phyloP scores from a whole-genome alignment of 2,113 vertebrate genomes.

The Campylorhamphus procurvoides region DNA sequence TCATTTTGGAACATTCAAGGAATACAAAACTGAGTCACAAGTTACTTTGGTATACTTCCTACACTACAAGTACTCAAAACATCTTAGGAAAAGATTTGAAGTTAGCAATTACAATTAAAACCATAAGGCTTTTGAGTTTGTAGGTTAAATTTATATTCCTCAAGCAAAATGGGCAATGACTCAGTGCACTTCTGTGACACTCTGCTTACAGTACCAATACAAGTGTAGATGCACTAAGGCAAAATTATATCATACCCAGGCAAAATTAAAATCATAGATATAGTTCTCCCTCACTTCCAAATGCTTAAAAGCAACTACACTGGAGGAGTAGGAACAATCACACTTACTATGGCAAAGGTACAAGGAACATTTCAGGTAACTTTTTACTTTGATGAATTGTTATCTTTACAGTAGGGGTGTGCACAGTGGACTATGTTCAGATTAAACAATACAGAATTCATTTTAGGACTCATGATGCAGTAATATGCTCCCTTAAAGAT shows the following conservation, averaged over 20 bases:
- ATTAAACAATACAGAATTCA: not conserved
- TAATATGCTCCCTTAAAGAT: not conserved
- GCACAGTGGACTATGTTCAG: not conserved
- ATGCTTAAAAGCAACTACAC: not conserved
- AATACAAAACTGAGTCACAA: not conserved
- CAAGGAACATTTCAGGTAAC: not conserved
- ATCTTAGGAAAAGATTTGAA: not conserved
- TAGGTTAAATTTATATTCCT: not conserved
- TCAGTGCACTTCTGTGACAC: not conserved
- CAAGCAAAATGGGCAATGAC: not conserved
- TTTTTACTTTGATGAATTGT: not conserved
- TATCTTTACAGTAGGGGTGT: not conserved
- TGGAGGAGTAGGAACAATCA: not conserved
- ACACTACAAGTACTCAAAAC: not conserved
- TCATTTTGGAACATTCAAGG: not conserved
- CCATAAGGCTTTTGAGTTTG: not conserved
- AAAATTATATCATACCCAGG: not conserved
- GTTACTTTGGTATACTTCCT: not conserved
- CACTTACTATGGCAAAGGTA: not conserved
- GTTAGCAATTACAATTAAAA: not conserved
- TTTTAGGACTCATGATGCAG: not conserved
- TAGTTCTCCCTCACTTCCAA: not conserved
- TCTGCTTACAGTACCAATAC: not conserved
- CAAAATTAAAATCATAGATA: not conserved
- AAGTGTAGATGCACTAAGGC: not conserved